Conservation (phyloP, 1,140 invertebrate species). For the Achatina immaculata region DNA sequence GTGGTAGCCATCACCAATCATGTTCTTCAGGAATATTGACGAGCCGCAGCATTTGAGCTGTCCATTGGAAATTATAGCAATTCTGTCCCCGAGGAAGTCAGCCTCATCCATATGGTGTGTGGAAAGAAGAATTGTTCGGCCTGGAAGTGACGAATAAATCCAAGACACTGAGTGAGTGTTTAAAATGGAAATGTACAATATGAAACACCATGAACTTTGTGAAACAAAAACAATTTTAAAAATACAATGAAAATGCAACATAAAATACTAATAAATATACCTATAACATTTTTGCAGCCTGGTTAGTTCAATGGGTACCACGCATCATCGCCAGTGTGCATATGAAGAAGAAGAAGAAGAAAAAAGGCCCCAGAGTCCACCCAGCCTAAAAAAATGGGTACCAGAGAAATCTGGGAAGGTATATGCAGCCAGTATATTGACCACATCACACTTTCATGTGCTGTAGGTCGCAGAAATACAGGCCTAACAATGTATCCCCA, state of each 20-base stretch:
- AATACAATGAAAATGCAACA: not conserved
- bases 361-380: too few relatives aligned
- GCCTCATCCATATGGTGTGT: slow-evolving; percentile 80
- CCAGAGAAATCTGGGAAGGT: too few relatives aligned
- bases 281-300: not conserved
- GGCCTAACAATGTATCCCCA: too few relatives aligned
- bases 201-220: not conserved
- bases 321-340: too few relatives aligned
- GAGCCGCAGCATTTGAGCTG: slow-evolving; percentile 77
- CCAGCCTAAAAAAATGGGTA: too few relatives aligned
- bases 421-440: too few relatives aligned
- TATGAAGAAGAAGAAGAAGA: too few relatives aligned
- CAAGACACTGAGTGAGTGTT: not conserved
- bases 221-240: not conserved
- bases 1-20: slow-evolving; percentile 78
- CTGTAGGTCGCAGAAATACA: too few relatives aligned
- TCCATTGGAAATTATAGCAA: slow-evolving; percentile 80
- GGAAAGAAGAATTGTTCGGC: slow-evolving; percentile 78
- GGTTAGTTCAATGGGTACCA: too few relatives aligned
- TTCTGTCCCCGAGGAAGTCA: slow-evolving; percentile 79
- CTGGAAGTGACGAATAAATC: slow-evolving; percentile 61
- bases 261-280: not conserved
- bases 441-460: too few relatives aligned
- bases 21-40: slow-evolving; percentile 77
- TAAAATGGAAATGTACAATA: not conserved